A percentile compares a stretch with the other conserved stretches of the same genome.
phyloP scores from a whole-genome alignment of 1,140 invertebrate species.

The Plutomurus gul region DNA sequence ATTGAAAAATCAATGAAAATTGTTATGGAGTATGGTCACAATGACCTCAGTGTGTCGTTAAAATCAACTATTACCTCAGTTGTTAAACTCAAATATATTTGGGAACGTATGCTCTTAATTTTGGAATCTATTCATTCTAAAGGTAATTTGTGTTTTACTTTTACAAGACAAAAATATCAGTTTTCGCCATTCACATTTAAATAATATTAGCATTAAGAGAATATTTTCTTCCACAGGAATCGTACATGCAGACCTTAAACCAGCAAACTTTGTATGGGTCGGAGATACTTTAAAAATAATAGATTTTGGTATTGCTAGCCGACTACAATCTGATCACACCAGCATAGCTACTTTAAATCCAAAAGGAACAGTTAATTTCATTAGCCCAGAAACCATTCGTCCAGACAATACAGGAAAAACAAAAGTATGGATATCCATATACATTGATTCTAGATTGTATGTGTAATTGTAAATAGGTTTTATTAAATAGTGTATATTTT shows the following conservation, averaged over 20 bases:
- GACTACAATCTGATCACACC: conserved; percentile 84
- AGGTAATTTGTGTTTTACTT: conserved; percentile 63
- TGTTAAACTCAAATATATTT: conserved; percentile 81
- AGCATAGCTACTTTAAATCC: conserved; percentile 81
- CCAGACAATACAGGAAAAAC: conserved; percentile 56
- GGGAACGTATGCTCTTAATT: conserved; percentile 90
- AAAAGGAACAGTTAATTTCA: conserved; percentile 92
- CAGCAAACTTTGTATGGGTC: conserved; percentile 93
- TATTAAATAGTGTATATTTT: conserved; percentile 29
- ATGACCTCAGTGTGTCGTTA: conserved; percentile 81
- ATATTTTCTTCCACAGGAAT: conserved; percentile 69
- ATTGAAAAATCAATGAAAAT: conserved; percentile 68
- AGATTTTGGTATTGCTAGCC: conserved; percentile 97
- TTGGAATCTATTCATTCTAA: conserved; percentile 88
- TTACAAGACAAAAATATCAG: neutral
- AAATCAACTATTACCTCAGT: conserved; percentile 66
- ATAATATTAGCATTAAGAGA: neutral
- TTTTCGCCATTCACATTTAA: neutral
- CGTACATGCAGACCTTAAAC: conserved; percentile 95
- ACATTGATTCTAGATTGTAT: neutral
- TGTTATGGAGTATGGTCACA: conserved; percentile 91
- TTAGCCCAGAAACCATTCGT: conserved; percentile 90
- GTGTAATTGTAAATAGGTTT: too few relatives aligned
- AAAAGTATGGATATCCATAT: conserved; percentile 47
- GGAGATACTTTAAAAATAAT: conserved; percentile 88